phyloP scores from a whole-genome alignment of 35 echinoderm and acorn worm genomes.

The Lytechinus pictus region DNA sequence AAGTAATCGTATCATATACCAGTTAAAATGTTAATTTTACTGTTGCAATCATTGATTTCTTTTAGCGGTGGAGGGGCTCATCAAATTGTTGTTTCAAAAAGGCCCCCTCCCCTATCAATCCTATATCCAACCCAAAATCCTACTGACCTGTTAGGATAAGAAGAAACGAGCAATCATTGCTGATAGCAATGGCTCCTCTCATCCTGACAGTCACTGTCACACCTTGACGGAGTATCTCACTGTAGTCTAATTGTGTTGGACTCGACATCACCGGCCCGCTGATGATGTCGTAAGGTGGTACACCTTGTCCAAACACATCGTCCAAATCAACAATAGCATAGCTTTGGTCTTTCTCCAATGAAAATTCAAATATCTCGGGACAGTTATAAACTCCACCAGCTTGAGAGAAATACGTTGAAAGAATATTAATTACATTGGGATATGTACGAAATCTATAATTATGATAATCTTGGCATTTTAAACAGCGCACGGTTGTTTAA shows the following conservation, averaged over 20 bases:
- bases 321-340: not conserved
- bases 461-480: too few relatives aligned
- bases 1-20: too few relatives aligned
- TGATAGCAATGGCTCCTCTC: not conserved
- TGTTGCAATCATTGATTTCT: too few relatives aligned
- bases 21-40: too few relatives aligned
- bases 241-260: not conserved
- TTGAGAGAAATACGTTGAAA: not conserved
- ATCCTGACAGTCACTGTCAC: conserved; percentile 2
- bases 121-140: too few relatives aligned
- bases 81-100: too few relatives aligned
- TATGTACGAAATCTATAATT: too few relatives aligned
- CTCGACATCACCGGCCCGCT: not conserved
- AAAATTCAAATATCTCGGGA: not conserved
- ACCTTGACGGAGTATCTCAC: not conserved
- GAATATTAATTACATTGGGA: too few relatives aligned
- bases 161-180: conserved; percentile 18
- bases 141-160: not conserved
- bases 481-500: too few relatives aligned
- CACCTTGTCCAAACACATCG: not conserved
- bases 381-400: not conserved
- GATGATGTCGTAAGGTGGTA: not conserved
- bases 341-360: not conserved
- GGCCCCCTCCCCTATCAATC: too few relatives aligned
- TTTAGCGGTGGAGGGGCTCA: too few relatives aligned